phyloP scores from a whole-genome alignment of 2,888 invertebrate species.

The Clostera curtula region DNA sequence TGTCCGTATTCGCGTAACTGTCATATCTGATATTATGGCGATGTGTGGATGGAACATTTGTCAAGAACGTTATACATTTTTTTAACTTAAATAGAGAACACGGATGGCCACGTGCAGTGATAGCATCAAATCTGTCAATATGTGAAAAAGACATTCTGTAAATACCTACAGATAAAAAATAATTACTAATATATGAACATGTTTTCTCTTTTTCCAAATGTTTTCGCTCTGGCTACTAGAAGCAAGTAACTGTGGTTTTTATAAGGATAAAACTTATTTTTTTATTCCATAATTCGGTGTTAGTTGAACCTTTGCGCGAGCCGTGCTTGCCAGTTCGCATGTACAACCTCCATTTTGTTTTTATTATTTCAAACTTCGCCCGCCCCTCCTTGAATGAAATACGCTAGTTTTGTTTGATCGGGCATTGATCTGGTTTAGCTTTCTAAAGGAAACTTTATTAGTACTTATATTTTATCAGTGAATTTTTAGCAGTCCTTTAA shows the following conservation, averaged over 20 bases:
- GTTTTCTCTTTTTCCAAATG: constrained; percentile 46
- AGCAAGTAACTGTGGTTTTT: constrained; percentile 64
- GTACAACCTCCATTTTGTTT: constrained; percentile 28
- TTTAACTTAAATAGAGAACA: no score
- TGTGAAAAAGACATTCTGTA: constrained; percentile 18
- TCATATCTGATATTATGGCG: no score
- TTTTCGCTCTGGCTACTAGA: constrained; percentile 75
- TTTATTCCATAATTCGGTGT: constrained; percentile 44
- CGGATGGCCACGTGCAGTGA: no score
- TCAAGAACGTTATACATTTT: no score
- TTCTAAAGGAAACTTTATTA: no score
- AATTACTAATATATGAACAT: constrained; percentile 43
- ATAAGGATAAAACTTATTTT: constrained; percentile 23
- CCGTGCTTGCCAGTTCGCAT: constrained; percentile 60
- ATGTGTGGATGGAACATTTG: no score
- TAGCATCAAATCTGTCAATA: neutral
- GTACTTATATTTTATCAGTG: no score
- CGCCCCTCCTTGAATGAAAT: constrained; percentile 55
- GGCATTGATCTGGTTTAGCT: no score
- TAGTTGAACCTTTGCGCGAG: constrained; percentile 40
- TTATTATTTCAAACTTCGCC: constrained; percentile 19
- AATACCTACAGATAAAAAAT: constrained; percentile 18
- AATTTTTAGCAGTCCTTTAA: no score
- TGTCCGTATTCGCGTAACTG: no score
- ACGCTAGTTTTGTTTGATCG: no score